phyloP scores from a whole-genome alignment of 1,140 invertebrate genomes.

The Carposina sasakii region DNA sequence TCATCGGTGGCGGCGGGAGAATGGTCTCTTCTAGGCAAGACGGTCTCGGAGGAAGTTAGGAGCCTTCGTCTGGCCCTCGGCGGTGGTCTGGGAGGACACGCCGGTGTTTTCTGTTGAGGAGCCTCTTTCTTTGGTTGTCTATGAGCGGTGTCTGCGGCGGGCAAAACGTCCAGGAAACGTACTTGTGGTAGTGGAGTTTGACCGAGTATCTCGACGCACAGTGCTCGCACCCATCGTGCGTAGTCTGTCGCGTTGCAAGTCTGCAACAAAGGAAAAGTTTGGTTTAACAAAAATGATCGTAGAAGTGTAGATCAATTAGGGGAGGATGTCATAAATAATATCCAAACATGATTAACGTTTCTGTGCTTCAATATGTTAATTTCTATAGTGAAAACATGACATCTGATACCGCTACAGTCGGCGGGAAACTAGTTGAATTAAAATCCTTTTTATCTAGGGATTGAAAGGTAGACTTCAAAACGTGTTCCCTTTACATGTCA shows the following conservation, averaged over 20 bases:
- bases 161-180: slow-evolving; percentile 58
- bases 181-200: slow-evolving; percentile 64
- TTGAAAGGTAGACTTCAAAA: slow-evolving; percentile 39
- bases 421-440: no score
- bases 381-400: no score
- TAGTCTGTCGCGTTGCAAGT: slow-evolving; percentile 66
- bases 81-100: slow-evolving; percentile 53
- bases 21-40: slow-evolving; percentile 51
- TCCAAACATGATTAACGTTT: no score
- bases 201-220: slow-evolving; percentile 63
- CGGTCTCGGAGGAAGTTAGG: slow-evolving; percentile 52
- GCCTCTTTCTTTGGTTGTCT: slow-evolving; percentile 52
- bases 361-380: no score
- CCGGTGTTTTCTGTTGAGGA: slow-evolving; percentile 37
- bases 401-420: no score
- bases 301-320: no score
- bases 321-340: no score
- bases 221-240: slow-evolving; percentile 59
- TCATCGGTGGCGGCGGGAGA: slow-evolving; percentile 64
- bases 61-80: slow-evolving; percentile 56
- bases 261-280: slow-evolving; percentile 46
- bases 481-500: slow-evolving; percentile 59
- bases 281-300: no score
- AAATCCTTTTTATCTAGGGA: not conserved
- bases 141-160: slow-evolving; percentile 51